Evolutionary conservation across 2,113 vertebrate species (phyloP).

Genomic region (Amblyopsis rosae): DNA sequence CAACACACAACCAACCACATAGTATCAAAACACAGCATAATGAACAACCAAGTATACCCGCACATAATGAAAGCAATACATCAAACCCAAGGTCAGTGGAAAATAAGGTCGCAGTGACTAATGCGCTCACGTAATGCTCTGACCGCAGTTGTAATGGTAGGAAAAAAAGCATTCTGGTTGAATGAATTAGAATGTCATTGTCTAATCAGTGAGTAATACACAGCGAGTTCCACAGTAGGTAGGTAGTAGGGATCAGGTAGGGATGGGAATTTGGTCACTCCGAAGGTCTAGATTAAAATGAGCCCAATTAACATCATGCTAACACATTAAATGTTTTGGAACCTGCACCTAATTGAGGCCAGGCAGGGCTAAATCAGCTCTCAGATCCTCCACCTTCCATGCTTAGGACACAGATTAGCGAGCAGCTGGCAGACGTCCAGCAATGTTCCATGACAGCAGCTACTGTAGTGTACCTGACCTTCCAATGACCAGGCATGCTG

Average conservation of each 20-base stretch:
- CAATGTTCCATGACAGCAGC: constrained; percentile 17
- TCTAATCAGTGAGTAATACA: constrained; percentile 48
- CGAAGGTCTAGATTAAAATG: constrained; percentile 24
- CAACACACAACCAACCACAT: constrained; percentile 52
- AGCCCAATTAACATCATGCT: constrained; percentile 17
- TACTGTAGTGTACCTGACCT: constrained; percentile 29
- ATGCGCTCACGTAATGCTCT: constrained; percentile 62
- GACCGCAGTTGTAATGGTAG: constrained; percentile 51
- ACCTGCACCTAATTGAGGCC: constrained; percentile 10
- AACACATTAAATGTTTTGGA: constrained; percentile 30
- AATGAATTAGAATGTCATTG: constrained; percentile 48
- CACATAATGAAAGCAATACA: constrained; percentile 74
- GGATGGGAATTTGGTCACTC: constrained; percentile 28
- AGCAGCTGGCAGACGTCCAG: constrained; percentile 21
- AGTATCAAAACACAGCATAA: constrained; percentile 67
- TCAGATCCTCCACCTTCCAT: constrained; percentile 32
- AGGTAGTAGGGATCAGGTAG: not conserved
- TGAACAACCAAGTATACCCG: constrained; percentile 63
- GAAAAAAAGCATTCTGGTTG: constrained; percentile 45
- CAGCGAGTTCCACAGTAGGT: constrained; percentile 20
- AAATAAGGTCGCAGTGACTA: constrained; percentile 68
- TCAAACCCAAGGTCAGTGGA: constrained; percentile 70
- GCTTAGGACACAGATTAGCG: constrained; percentile 43
- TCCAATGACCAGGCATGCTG: constrained; percentile 19
- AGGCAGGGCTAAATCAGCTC: constrained; percentile 13